Conservation (phyloP, 1,140 invertebrate species). For the Drosophila repleta region DNA sequence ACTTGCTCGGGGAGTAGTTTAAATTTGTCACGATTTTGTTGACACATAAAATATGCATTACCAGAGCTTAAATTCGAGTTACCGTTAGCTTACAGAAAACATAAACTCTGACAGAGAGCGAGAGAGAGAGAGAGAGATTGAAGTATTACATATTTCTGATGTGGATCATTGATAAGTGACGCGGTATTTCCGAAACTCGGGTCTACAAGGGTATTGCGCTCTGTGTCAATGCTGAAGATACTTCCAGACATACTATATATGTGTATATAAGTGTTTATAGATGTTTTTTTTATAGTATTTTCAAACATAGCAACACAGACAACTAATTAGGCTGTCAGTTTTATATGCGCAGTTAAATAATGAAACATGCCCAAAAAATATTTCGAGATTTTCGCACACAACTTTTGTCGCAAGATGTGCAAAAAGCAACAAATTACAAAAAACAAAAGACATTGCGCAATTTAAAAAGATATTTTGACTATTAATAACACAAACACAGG, state of each 20-base stretch:
- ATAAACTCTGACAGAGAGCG: background rate
- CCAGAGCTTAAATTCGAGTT: background rate
- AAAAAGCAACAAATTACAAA: conserved; percentile 12
- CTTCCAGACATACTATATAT: background rate
- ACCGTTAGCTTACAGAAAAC: background rate
- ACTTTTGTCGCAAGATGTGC: conserved; percentile 20
- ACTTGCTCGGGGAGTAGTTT: conserved; percentile 17
- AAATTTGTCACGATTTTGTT: conserved; percentile 18
- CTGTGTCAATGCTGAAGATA: background rate
- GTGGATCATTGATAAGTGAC: background rate
- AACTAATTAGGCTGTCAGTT: conserved; percentile 55
- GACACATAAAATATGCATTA: conserved; percentile 24
- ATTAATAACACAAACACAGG: conserved; percentile 26
- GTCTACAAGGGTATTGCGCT: conserved; percentile 7
- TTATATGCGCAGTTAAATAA: conserved; percentile 51
- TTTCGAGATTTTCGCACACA: conserved; percentile 31
- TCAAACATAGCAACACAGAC: conserved; percentile 22
- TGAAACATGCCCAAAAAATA: conserved; percentile 48
- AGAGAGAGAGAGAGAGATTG: background rate
- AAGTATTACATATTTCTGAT: background rate
- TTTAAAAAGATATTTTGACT: conserved; percentile 24
- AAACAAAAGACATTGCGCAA: conserved; percentile 28
- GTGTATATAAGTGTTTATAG: conserved; percentile 11
- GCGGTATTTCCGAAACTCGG: conserved; percentile 5
- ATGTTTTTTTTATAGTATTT: conserved; percentile 8